Conservation (phyloP, 2,113 vertebrate genomes). For the Callorhinus ursinus region DNA sequence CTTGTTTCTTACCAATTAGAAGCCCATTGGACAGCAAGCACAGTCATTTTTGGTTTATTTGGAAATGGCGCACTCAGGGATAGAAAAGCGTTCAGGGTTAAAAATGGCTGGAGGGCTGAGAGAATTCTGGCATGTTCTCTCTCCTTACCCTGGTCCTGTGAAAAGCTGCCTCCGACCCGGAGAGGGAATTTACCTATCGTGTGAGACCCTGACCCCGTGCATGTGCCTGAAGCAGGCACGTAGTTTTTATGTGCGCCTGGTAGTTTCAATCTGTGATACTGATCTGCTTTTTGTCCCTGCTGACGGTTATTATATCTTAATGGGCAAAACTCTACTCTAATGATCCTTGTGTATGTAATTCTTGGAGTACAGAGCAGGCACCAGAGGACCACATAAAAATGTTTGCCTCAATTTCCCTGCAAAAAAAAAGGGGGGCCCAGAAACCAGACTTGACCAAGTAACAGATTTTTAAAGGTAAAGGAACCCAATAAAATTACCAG, state of each 20-base stretch:
- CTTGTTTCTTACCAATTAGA: constrained; percentile 9
- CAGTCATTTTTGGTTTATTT: constrained; percentile 41
- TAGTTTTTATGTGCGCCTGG: constrained; percentile 91
- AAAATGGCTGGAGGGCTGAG: background rate
- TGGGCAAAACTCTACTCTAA: constrained; percentile 96
- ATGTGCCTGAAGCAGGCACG: constrained; percentile 82
- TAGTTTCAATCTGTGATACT: constrained; percentile 90
- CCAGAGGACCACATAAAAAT: constrained; percentile 95
- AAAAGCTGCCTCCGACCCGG: background rate
- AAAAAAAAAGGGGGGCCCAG: constrained; percentile 87
- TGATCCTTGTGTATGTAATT: constrained; percentile 96
- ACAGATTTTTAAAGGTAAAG: constrained; percentile 92
- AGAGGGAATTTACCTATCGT: constrained; percentile 76
- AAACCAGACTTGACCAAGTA: constrained; percentile 91
- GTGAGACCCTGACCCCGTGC: constrained; percentile 71
- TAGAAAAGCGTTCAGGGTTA: background rate
- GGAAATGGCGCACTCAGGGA: background rate
- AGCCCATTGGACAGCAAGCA: background rate
- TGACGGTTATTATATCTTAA: constrained; percentile 98
- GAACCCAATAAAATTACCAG: constrained; percentile 92
- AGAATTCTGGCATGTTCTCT: constrained; percentile 19
- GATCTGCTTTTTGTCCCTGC: constrained; percentile 96
- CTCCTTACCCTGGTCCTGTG: background rate
- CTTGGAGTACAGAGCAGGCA: constrained; percentile 93
- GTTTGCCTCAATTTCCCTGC: constrained; percentile 92